Percentiles rank a stretch among this genome's conserved stretches.
phyloP scores from a whole-genome alignment of 1,140 invertebrate species.

The Zaprionus davidi region DNA sequence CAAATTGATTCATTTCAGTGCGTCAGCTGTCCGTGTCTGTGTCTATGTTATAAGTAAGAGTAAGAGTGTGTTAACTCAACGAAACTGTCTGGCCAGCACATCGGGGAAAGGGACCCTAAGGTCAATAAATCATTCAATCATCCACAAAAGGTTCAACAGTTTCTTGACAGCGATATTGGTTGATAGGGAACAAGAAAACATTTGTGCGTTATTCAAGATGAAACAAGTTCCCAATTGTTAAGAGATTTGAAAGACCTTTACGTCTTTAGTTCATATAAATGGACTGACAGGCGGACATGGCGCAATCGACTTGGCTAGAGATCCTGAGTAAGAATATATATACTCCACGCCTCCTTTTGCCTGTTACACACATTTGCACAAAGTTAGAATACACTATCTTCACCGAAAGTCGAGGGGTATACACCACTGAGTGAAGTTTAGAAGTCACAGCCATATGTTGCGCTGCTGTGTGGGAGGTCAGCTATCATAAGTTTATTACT shows the following conservation, averaged over 20 bases:
- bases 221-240: background rate
- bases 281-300: too few species aligned
- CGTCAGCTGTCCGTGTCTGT: background rate
- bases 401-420: too few species aligned
- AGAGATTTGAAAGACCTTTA: background rate
- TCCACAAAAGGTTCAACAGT: conserved; percentile 16
- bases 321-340: too few species aligned
- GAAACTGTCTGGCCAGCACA: conserved; percentile 17
- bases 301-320: too few species aligned
- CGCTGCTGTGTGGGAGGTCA: background rate
- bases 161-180: background rate
- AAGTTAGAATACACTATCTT: too few species aligned
- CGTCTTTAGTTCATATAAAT: background rate
- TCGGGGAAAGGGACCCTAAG: background rate
- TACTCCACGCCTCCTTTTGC: too few species aligned
- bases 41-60: conserved; percentile 8
- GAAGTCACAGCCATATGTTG: background rate
- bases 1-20: conserved; percentile 51
- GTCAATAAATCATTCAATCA: conserved; percentile 38
- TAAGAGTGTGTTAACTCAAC: conserved; percentile 26
- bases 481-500: background rate
- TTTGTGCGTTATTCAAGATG: background rate
- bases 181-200: background rate
- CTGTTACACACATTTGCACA: too few species aligned
- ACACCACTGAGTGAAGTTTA: background rate